These are phyloP conservation scores for Drosophila testacea DNA, from an alignment of 2,888 invertebrate genomes.

Conservation along the genomic window DNA sequence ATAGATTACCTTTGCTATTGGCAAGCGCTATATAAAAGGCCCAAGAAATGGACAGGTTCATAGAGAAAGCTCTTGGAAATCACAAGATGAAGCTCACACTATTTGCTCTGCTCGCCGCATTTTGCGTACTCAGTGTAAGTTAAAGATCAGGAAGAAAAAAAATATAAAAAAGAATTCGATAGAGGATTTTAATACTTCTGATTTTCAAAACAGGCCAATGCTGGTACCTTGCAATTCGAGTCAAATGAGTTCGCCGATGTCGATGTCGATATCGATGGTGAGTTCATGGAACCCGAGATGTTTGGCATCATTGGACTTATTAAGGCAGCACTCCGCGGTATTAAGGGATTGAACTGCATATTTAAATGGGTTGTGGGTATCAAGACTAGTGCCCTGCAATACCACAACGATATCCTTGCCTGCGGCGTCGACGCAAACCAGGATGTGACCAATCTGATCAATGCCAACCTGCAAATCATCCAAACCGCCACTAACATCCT, in stretches of 20 bases:
- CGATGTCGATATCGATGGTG: conserved; percentile 7
- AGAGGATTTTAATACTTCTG: neutral
- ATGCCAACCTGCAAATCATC: conserved; percentile 59
- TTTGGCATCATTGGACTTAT: conserved; percentile 9
- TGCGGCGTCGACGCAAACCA: conserved; percentile 63
- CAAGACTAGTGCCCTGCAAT: conserved; percentile 51
- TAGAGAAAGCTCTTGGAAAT: conserved; percentile 28
- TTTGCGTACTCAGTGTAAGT: conserved; percentile 65
- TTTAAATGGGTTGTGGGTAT: conserved; percentile 65
- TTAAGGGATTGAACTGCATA: conserved; percentile 76
- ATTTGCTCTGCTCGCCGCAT: conserved; percentile 56
- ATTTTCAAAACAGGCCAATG: conserved; percentile 43
- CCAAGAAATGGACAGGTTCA: neutral
- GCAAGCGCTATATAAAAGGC: conserved; percentile 37
- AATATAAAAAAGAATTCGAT: neutral
- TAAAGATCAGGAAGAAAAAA: neutral
- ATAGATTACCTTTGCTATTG: conserved; percentile 3
- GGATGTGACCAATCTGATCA: conserved; percentile 64
- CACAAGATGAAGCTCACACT: conserved; percentile 66
- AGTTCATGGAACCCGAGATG: conserved; percentile 21
- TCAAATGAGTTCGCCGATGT: conserved; percentile 25
- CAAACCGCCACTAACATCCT: conserved; percentile 22
- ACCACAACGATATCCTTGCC: conserved; percentile 41
- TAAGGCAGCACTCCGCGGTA: conserved; percentile 47
- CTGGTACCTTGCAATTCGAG: conserved; percentile 34